These are phyloP conservation scores for Saccostrea cuccullata DNA, from an alignment of 1,140 invertebrate species.

Conservation along the genomic window DNA sequence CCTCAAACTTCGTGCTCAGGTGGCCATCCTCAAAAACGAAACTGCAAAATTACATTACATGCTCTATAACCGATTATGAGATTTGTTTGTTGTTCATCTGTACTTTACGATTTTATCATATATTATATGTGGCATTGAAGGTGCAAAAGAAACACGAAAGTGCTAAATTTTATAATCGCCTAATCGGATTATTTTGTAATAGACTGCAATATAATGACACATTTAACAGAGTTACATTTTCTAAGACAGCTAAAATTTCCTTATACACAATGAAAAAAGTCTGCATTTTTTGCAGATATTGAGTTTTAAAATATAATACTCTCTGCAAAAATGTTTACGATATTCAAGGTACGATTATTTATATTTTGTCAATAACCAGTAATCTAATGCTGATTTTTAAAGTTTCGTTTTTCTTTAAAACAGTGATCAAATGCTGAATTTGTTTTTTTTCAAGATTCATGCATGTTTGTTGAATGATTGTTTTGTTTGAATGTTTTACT, in stretches of 20 bases:
- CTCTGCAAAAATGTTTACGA: background rate
- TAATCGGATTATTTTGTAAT: conserved; percentile 24
- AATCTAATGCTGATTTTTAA: conserved; percentile 7
- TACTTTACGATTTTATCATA: background rate
- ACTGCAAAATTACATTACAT: conserved; percentile 78
- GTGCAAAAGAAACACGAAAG: conserved; percentile 30
- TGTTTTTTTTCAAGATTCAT: background rate
- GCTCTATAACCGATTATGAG: conserved; percentile 72
- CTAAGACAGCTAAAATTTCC: background rate
- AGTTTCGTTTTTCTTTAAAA: background rate
- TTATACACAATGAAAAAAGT: background rate
- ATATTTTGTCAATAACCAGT: background rate
- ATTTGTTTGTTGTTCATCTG: background rate
- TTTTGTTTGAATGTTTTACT: background rate
- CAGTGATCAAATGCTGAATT: conserved; percentile 24
- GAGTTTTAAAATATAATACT: background rate
- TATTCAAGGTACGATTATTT: background rate
- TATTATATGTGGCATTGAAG: conserved; percentile 13
- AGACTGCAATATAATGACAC: conserved; percentile 14
- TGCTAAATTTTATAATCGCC: conserved; percentile 13
- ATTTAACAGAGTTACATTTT: background rate
- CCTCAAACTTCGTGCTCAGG: conserved; percentile 83
- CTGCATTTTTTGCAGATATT: background rate
- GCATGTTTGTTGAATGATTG: background rate
- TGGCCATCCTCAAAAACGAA: conserved; percentile 83